Conservation (phyloP, 2,113 vertebrate species). For the Suncus etruscus region DNA sequence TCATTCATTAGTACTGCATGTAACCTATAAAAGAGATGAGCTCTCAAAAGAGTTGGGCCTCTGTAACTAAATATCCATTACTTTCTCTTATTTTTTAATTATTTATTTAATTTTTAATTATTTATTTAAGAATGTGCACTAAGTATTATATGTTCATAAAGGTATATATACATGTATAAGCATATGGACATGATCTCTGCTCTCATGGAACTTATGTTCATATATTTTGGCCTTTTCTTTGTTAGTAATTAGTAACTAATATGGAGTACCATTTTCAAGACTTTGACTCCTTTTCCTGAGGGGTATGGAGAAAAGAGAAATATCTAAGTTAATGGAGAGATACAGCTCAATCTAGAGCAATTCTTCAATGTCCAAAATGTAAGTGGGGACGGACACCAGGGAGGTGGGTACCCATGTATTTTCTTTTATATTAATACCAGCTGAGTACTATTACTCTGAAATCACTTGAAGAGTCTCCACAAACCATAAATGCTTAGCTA, state of each 20-base stretch:
- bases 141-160: neutral
- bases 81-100: neutral
- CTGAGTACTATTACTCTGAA: neutral
- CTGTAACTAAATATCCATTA: neutral
- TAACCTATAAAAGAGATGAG: neutral
- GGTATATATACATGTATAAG: neutral
- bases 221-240: neutral
- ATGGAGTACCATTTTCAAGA: neutral
- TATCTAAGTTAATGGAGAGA: neutral
- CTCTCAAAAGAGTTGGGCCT: neutral
- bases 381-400: neutral
- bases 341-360: neutral
- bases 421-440: neutral
- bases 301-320: neutral
- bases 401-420: neutral
- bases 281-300: neutral
- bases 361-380: neutral
- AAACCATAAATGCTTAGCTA: neutral
- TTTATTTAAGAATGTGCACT: neutral
- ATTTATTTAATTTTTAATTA: constrained; percentile 2
- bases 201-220: neutral
- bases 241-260: neutral
- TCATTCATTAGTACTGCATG: neutral
- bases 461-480: neutral
- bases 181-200: neutral